Base-by-base conservation (phyloP, 1,140 invertebrate genomes). In the Drosophila bipectinata region DNA sequence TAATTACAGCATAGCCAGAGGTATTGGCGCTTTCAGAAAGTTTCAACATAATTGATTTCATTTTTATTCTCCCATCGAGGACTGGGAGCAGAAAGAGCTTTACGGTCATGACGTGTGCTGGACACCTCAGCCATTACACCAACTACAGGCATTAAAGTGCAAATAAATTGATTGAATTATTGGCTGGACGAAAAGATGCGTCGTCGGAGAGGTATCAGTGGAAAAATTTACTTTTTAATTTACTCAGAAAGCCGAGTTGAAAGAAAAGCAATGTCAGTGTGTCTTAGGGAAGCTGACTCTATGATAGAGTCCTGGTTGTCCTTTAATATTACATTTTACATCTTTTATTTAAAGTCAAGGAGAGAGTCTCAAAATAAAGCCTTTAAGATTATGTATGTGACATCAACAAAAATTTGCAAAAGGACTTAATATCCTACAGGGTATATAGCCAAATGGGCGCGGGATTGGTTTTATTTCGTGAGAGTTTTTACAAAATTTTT, bases 41-140 rank as follows among this genome's bases (percentile, higher is more conserved):
- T 87, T 87, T 68, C 57, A 76, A 79, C 72, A 88, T 82, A 82
- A 87, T 88, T 87, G 83, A 88, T 83, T 83, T 83, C 76, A 72
- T 76, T 83, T 83, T 84, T 79, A 79, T 84, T 79, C 78, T 47
- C 64, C 45, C 48, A 32, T 45, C 26, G 57, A 30, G 24, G 63
- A 53, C 53, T 30, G 15, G 15, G 26, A 24, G 14, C 21, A 30
- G n/a, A 41, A 18, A 56, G 47, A 28, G 54, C 28, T 49, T 53
- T 47, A 39, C 37, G 24, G 52, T 72, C 39, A 41, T 34, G 52
- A 32, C 62, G 58, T 34, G 26, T 15, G 34, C 45, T 1, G 26
- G 41, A 41, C 58, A 12, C 21, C 32, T 24, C 18, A n/a, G 15
- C 1, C 12, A 14, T 44, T 34, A 21, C 32, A 14, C 30, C 47